Base-by-base conservation (phyloP, 2,888 invertebrate species). In the Pharmacophagus antenor region DNA sequence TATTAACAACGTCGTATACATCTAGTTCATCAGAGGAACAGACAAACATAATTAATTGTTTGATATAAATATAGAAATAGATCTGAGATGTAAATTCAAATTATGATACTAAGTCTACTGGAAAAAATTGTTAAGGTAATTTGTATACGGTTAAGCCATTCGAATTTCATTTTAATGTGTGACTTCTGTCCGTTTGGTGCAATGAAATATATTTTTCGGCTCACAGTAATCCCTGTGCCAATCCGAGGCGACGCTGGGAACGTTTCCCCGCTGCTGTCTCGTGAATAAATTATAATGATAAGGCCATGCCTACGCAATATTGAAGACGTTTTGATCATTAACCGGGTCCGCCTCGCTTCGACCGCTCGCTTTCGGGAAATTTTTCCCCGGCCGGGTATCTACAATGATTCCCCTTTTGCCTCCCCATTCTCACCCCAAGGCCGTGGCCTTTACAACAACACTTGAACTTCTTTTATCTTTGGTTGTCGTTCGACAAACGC, bases 221-320 rank as follows among this genome's bases (percentile, higher is more conserved):
- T 67, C 66, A 57, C 27, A 41, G 27, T 58, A 59, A 59, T 63
- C 63, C 49, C 52, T 62, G 63, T 62, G 58, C 66, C 47, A 60
- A 55, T 60, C 57, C 57, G 51, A 56, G 52, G 62, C 62, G 67
- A 61, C 62, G 65, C 58, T 63, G 37, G 60, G 55, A 62, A 54
- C 58, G 68, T 70, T 73, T 69, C 73, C 71, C 71, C 72, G 75
- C 75, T 76, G 79, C 76, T 81, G 72, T 76, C 76, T 77, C 76
- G 75, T 88, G 87, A 88, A 89, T 88, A 88, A 89, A 87, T 88
- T 86, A 88, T 87, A 84, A 85, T 80, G 85, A 85, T 85, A 86
- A 85, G 84, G 78, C 78, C 76, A 74, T 80, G 81, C 79, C 83
- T 80, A 80, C 81, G 84, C 82, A 82, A 84, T 88, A 87, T 88